These are phyloP conservation scores for Microtus ochrogaster DNA, from an alignment of 2,113 vertebrate species.

Conservation along the genomic window DNA sequence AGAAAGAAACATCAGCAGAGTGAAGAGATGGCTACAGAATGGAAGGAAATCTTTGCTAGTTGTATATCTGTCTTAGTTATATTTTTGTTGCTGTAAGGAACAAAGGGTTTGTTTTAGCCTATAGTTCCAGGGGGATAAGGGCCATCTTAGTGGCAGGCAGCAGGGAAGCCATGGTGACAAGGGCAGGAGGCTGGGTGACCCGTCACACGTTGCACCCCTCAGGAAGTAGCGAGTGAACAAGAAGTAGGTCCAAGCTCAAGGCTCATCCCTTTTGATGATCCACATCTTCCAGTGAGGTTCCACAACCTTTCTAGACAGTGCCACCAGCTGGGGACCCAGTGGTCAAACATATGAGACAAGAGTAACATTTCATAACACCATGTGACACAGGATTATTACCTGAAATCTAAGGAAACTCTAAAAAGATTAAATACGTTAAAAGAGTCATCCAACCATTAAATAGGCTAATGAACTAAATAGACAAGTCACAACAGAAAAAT, in stretches of 20 bases:
- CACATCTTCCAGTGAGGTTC: background rate
- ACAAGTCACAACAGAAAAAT: background rate
- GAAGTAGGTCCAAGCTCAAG: background rate
- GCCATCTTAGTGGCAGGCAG: background rate
- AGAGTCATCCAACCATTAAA: too few relatives aligned
- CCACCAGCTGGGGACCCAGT: background rate
- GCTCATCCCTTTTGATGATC: background rate
- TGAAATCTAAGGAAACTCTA: background rate
- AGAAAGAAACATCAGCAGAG: background rate
- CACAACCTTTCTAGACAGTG: background rate
- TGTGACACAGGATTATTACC: background rate
- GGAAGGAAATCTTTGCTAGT: background rate
- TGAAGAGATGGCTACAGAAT: background rate
- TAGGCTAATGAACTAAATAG: background rate
- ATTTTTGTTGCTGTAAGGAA: background rate
- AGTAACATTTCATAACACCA: background rate
- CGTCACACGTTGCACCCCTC: background rate
- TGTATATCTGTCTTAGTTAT: background rate
- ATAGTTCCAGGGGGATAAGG: background rate
- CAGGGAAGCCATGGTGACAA: background rate
- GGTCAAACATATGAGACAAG: background rate
- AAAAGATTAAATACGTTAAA: background rate
- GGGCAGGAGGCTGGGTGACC: background rate
- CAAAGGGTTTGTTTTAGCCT: background rate
- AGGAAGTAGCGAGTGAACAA: background rate